These are phyloP conservation scores for Margarornis squamiger DNA, from an alignment of 2,797 vertebrate species.

Conservation along the genomic window DNA sequence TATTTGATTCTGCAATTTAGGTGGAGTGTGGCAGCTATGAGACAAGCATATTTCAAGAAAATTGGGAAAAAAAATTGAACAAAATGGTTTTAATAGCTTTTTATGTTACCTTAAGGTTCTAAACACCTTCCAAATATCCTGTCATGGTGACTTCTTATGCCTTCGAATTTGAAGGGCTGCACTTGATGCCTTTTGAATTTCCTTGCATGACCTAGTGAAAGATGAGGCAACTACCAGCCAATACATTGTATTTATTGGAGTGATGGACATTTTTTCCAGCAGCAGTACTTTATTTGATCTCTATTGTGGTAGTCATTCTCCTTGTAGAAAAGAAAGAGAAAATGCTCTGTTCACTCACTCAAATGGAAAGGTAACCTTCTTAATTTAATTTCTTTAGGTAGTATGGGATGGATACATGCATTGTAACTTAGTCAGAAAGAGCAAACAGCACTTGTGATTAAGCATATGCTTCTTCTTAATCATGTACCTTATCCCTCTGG, in stretches of 20 bases:
- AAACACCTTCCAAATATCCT: not conserved
- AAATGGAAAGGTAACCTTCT: not conserved
- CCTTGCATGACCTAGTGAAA: not conserved
- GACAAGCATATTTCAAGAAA: not conserved
- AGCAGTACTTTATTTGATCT: not conserved
- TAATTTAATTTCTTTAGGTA: not conserved
- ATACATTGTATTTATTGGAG: not conserved
- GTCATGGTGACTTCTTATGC: not conserved
- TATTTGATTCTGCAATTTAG: not conserved
- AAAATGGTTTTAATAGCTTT: not conserved
- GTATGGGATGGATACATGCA: accelerated
- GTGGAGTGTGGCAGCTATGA: not conserved
- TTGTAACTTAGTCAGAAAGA: not conserved
- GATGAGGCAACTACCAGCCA: not conserved
- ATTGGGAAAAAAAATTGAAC: not conserved
- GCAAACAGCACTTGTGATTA: not conserved
- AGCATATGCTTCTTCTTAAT: not conserved
- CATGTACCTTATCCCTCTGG: not conserved
- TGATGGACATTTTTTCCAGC: not conserved
- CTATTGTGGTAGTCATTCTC: not conserved
- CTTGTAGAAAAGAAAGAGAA: not conserved
- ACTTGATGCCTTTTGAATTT: not conserved
- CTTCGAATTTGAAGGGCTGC: not conserved
- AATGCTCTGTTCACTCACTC: not conserved
- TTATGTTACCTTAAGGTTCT: not conserved